Base-by-base conservation (phyloP, 2,113 vertebrate species). In the Rhea pennata region DNA sequence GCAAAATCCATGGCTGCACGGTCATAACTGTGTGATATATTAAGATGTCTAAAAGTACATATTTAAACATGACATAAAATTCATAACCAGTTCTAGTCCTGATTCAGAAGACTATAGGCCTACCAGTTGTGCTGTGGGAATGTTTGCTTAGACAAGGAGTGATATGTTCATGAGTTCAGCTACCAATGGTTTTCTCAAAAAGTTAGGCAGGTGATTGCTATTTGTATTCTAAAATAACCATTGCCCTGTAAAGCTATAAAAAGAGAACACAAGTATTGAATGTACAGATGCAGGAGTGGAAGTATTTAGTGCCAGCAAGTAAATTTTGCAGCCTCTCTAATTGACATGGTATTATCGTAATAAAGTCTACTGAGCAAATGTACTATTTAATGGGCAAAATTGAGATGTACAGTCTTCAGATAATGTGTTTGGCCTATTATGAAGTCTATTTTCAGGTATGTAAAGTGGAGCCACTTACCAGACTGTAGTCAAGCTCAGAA, bases 331-430 rank as follows among this genome's bases (percentile, higher is more conserved):
- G 77, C 44, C 36, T 81, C 42, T 87, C 85, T 80, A 61, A 87
- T 51, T 81, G 75, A 59, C 31, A 0, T 76, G 51, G 69, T 94
- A 46, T 94, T 82, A 76, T 82, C 92, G 46, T 61, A 92, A 97
- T 97, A 96, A 96, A 96, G n/a, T 88, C 39, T 92, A 46, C 53
- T 74, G 70, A 88, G 59, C 40, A 91, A 93, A 84, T 12, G 46
- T 87, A 64, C 46, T 73, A 56, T 71, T 88, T 87, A 42, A 86
- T 89, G 84, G 59, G 64, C 51, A 81, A 78, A 81, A 93, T 36
- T n/a, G 64, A 74, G 42, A 46, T 12, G 27, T 59, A 27, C 1
- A 3, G 23, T 51, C 79, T 76, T 88, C 12, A 65, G n/a, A 73
- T 40, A 53, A 40, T 6, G 4, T 0, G 2, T 6, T 24, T 66